A percentile compares a stretch with the other conserved stretches of the same genome.
Evolutionary conservation across 2,888 invertebrate genomes (phyloP).

Genomic region (Hemicrepidius hirtus): DNA sequence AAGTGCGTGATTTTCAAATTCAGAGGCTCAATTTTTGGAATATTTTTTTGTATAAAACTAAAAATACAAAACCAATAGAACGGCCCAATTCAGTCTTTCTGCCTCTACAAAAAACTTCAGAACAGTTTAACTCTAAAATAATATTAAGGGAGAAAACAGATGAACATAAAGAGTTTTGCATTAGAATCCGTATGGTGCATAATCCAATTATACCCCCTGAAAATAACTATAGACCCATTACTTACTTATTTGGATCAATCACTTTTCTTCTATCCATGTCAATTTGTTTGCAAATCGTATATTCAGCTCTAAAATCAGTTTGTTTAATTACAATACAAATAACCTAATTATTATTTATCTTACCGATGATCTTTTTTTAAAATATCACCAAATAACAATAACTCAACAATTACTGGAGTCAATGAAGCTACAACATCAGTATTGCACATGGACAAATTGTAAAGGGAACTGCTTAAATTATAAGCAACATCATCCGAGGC

Average conservation of each 20-base stretch:
- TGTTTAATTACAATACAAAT: conserved; percentile 18
- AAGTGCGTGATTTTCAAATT: too few species aligned
- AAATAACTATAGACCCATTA: background rate
- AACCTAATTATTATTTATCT: conserved; percentile 35
- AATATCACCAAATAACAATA: conserved; percentile 73
- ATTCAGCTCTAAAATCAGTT: conserved; percentile 63
- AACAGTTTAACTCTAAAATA: too few species aligned
- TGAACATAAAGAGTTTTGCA: too few species aligned
- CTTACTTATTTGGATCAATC: conserved; percentile 17
- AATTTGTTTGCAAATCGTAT: conserved; percentile 57
- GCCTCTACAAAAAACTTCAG: too few species aligned
- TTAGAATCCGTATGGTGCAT: too few species aligned
- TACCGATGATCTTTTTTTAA: conserved; percentile 76
- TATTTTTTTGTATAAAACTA: too few species aligned
- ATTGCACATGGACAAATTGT: conserved; percentile 31
- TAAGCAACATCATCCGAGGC: conserved; percentile 43
- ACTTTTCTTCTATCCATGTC: background rate
- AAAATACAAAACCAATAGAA: too few species aligned
- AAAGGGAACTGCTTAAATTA: conserved; percentile 45
- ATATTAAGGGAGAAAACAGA: too few species aligned
- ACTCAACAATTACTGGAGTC: conserved; percentile 71
- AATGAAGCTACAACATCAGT: conserved; percentile 54
- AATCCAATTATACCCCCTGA: too few species aligned
- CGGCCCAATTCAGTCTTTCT: too few species aligned
- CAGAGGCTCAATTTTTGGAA: too few species aligned